Base-by-base conservation (phyloP, 2,797 vertebrate species). In the Rhinatrema bivittatum region DNA sequence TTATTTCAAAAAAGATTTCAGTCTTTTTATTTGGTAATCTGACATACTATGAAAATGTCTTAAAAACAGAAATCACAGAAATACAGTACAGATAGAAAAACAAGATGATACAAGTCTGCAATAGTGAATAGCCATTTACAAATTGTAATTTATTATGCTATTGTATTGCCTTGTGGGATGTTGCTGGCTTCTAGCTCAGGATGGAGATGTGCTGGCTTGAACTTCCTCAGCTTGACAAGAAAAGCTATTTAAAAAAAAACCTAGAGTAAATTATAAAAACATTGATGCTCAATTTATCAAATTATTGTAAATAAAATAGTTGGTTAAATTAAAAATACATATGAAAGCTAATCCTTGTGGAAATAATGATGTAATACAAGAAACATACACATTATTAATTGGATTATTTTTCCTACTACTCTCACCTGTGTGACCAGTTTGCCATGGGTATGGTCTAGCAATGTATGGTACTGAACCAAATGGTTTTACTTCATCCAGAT, bases 171-270 rank as follows among this genome's bases (percentile, higher is more conserved):
- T 35, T 69, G 36, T 55, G 27, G 42, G 56, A 19, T 61, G 41
- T 45, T 65, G 39, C 4, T 39, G 31, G 28, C 20, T 16, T 48
- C 43, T 21, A 36, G 16, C 24, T 32, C 37, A 40, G 40, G 57
- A n/a, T 68, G 54, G 57, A 42, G 53, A 44, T 53, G 39, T 3
- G 32, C 50, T 1, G 46, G 61, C 42, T 30, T 60, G 58, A 68
- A 72, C 62, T 94, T 96, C 59, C 91, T 85, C 63, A 94, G 76
- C 64, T 91, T 93, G 46, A 89, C 76, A 69, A 97, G 87, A 76
- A 98, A 97, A 2, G 87, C 91, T 96, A 78, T 49, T 81, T 76
- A 47, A 38, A 46, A 25, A 41, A 19, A 30, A 32, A 33, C 28
- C 60, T 59, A 34, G 68, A 40, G 39, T 36, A 28, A 50, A 72